A percentile compares a stretch with the other conserved stretches of the same genome.
Conservation (phyloP, 2,797 vertebrate genomes). For the Eospalax fontanierii region DNA sequence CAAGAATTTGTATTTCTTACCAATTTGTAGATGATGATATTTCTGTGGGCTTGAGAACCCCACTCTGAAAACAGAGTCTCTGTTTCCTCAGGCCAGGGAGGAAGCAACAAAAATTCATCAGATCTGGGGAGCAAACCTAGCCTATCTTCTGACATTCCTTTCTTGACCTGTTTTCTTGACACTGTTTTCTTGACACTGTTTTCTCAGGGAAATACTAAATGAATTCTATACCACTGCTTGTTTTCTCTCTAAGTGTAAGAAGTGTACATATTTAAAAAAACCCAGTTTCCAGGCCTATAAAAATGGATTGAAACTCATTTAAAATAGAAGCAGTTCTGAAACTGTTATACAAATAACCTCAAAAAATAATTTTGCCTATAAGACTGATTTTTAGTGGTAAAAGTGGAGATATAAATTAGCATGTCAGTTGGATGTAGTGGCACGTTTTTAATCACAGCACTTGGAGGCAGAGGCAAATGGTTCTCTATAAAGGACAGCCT, state of each 20-base stretch:
- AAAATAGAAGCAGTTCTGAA: constrained; percentile 32
- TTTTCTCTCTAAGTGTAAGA: background rate
- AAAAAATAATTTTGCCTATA: background rate
- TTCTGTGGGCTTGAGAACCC: background rate
- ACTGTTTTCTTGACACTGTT: background rate
- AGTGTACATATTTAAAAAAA: background rate
- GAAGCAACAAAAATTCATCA: background rate
- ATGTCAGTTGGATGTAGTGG: too few relatives aligned
- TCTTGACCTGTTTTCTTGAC: background rate
- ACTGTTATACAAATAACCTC: too few relatives aligned
- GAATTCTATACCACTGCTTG: background rate
- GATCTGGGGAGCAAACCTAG: background rate
- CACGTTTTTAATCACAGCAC: too few relatives aligned
- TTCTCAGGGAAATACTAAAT: background rate
- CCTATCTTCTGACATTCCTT: background rate
- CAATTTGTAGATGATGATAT: background rate
- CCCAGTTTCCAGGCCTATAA: background rate
- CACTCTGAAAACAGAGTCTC: background rate
- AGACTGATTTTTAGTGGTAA: background rate
- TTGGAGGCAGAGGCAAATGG: too few relatives aligned
- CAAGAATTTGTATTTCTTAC: constrained; percentile 11
- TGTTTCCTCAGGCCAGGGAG: background rate
- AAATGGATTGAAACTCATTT: background rate
- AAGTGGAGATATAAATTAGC: constrained; percentile 11
- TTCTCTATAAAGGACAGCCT: too few relatives aligned